Evolutionary conservation across 1,140 invertebrate genomes (phyloP).

Genomic region (Eurosta solidaginis): DNA sequence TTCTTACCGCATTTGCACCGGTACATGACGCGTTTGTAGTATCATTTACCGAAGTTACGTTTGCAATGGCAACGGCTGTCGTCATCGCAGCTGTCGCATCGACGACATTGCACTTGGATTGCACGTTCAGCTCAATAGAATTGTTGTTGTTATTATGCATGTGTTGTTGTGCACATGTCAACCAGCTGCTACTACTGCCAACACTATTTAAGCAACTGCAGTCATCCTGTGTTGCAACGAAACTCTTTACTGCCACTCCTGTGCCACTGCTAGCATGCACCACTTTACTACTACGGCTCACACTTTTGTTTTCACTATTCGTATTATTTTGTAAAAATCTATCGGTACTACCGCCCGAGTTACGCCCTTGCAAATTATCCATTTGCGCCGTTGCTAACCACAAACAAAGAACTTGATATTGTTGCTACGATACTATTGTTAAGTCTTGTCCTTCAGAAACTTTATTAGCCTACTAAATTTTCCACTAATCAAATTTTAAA

Average conservation of each 20-base stretch:
- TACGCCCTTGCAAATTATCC: conserved; percentile 25
- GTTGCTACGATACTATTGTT: neutral
- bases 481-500: neutral
- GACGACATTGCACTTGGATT: neutral
- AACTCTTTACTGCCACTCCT: neutral
- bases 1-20: conserved; percentile 10
- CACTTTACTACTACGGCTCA: neutral
- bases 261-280: neutral
- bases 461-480: neutral
- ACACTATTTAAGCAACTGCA: neutral
- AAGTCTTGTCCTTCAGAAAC: neutral
- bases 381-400: neutral
- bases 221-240: neutral
- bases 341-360: neutral
- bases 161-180: conserved; percentile 28
- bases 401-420: neutral
- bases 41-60: conserved; percentile 42
- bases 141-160: conserved; percentile 26
- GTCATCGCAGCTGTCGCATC: neutral
- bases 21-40: conserved; percentile 34
- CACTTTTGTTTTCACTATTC: neutral
- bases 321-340: neutral
- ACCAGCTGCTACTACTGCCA: neutral
- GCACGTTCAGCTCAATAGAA: neutral
- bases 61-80: conserved; percentile 38